Evolutionary conservation across 2,797 vertebrate species (phyloP), one percentile per base, ranked within the genome.

Genomic region (Pseudopleuronectes americanus): DNA sequence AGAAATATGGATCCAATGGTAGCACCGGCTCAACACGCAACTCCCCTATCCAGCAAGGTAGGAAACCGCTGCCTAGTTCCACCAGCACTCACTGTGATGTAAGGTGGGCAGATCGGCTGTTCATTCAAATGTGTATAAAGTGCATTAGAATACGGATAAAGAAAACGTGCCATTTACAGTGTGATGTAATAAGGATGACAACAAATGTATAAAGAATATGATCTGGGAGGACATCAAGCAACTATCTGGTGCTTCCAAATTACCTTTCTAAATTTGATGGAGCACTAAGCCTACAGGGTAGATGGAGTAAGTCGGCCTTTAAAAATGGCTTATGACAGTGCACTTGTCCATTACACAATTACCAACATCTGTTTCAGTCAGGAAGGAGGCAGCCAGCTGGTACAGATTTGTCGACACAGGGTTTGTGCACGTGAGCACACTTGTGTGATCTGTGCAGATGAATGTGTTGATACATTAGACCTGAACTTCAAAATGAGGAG

Each of bases 1-100:
- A 96, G 82, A 97, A 97, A 77, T 96, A 95, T 0, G 95, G 96
- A 57, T 95, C 95, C n/a, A 96, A 93, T n/a, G 90, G 95, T n/a
- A 96, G 94, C 59, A 94, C 94, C 0, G 95, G 95, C 72, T 97
- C 96, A 0, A 94, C 95, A 0, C 93, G 95, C 62, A 96, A 94
- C 85, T 97, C 96, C 0, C 96, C 96, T 0, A 77, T 95, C 60
- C 94, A 95, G 86, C 96, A 95, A 1, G 74, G 95, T 96, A 76
- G 0, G 61, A 12, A 14, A 12, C 13, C 13, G 10, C 38, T 16
- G 38, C 38, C 4, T 13, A 12, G 14, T 45, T 8, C 41, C 41
- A 16, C 12, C 41, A 17, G 41, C 19, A n/a, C 41, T 62, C 13
- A 5, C 4, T 57, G 38, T 49, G 24, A 33, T 63, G 3, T 33